Conservation (phyloP, 2,113 vertebrate genomes). For the Fukomys damarensis region DNA sequence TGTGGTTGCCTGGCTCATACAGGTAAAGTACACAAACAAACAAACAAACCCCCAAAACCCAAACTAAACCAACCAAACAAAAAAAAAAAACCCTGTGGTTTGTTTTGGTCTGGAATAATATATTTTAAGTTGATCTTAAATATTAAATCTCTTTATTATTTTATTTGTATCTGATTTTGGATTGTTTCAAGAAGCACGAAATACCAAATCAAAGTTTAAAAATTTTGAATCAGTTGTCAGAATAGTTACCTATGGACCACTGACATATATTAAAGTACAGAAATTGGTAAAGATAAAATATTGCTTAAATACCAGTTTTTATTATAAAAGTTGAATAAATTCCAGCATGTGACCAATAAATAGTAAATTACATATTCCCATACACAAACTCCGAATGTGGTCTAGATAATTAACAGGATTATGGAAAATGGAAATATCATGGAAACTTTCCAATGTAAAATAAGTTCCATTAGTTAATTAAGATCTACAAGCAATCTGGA, state of each 20-base stretch:
- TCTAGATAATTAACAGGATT: neutral
- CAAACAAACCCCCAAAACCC: neutral
- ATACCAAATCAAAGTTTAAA: neutral
- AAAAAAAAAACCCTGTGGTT: neutral
- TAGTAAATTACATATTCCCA: neutral
- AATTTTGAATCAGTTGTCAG: neutral
- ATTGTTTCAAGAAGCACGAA: slow-evolving; percentile 1
- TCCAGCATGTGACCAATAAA: neutral
- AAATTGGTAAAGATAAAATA: neutral
- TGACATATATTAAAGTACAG: slow-evolving; percentile 41
- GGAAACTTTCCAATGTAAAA: neutral
- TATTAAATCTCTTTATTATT: neutral
- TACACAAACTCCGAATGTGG: neutral
- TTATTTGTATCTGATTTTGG: neutral
- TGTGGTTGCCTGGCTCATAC: neutral
- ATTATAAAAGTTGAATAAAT: neutral
- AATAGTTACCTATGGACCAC: neutral
- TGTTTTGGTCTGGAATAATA: neutral
- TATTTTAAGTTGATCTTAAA: slow-evolving; percentile 27
- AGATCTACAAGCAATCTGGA: neutral
- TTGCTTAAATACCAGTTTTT: neutral
- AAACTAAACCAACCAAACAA: too few relatives aligned
- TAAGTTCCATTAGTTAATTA: slow-evolving; percentile 12
- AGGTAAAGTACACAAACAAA: too few relatives aligned
- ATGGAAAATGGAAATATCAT: neutral